Evolutionary conservation across 2,888 invertebrate genomes (phyloP), one percentile per base, ranked within the genome.

Genomic region (Noctua fimbriata): DNA sequence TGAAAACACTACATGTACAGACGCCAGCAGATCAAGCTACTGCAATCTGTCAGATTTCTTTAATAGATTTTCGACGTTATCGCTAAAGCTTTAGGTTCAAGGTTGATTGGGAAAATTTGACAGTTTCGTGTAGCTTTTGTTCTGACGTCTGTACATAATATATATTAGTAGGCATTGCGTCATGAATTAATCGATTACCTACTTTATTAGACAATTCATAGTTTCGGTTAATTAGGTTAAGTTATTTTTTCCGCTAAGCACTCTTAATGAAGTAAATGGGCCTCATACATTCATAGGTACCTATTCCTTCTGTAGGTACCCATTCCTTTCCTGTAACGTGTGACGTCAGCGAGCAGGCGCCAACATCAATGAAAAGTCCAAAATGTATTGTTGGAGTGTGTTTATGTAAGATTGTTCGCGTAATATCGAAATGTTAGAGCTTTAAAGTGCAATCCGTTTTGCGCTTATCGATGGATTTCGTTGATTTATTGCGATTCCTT

Each of bases 401-500:
- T 87, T 88, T 85, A 85, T 74, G 75, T 82, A 81, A 81, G 75
- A 78, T 82, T 78, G 75, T 85, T 83, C 76, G 84, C 87, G 78
- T 86, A 87, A 85, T 81, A 85, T 87, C 80, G 81, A 84, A 81
- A 82, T 81, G 82, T 83, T 90, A 91, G 89, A 87, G 89, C 88
- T 92, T 92, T 91, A 90, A 91, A 93, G 90, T 92, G 93, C 92
- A 93, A 93, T 92, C 93, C 90, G 91, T 91, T 93, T 91, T 88
- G 89, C 90, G 88, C 88, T 92, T 93, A 92, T 91, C 89, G 93
- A 93, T 93, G 90, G 92, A 91, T 94, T 92, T 92, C 91, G 91
- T 91, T 93, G 93, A 94, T 95, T 94, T 95, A 95, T 94, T 88
- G 93, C 91, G 90, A 91, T 93, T 90, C 92, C 94, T 94, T 95